Evolutionary conservation across 1,140 invertebrate genomes (phyloP).

Genomic region (Ditylenchus dipsaci): DNA sequence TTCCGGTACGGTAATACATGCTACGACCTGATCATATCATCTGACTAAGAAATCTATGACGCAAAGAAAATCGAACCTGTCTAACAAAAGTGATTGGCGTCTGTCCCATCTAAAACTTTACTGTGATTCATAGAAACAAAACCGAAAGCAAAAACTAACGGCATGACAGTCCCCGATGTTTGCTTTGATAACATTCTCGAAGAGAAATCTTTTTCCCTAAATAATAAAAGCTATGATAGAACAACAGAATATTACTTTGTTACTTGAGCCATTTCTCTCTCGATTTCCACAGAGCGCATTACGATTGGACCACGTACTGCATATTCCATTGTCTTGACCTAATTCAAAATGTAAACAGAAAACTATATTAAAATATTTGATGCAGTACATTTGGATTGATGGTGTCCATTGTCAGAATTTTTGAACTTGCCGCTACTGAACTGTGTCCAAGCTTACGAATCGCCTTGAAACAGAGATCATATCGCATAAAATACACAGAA

Average conservation of each 20-base stretch:
- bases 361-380: no score
- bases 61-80: constrained; percentile 57
- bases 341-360: background rate
- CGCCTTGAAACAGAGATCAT: background rate
- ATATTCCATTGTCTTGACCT: constrained; percentile 85
- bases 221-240: background rate
- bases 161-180: constrained; percentile 99
- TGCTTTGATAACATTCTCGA: constrained; percentile 88
- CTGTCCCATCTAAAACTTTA: constrained; percentile 72
- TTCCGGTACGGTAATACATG: constrained; percentile 72
- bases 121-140: no score
- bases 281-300: constrained; percentile 67
- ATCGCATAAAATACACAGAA: no score
- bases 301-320: constrained; percentile 84
- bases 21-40: constrained; percentile 64
- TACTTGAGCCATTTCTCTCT: constrained; percentile 64
- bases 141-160: constrained; percentile 61
- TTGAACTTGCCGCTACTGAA: background rate
- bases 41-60: no score
- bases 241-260: constrained; percentile 16
- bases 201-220: constrained; percentile 64
- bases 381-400: constrained; percentile 70
- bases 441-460: background rate
- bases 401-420: constrained; percentile 40
- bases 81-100: constrained; percentile 77